Conservation (phyloP, 2,797 vertebrate genomes). For the Poecilia velifera region DNA sequence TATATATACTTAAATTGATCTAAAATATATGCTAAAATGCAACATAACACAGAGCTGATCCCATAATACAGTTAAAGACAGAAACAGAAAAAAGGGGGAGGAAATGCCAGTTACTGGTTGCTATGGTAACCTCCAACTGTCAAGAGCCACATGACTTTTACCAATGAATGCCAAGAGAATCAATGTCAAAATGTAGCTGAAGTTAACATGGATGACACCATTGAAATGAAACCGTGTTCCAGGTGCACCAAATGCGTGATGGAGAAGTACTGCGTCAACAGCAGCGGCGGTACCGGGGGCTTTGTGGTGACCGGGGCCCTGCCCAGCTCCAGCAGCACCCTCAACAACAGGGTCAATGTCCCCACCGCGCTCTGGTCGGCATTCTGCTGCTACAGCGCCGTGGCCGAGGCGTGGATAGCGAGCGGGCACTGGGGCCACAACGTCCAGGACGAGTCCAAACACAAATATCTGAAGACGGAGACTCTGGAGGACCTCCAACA, state of each 20-base stretch:
- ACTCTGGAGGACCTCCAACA: constrained; percentile 13
- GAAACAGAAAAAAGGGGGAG: too few species aligned
- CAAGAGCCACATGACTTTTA: too few species aligned
- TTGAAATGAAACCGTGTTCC: too few species aligned
- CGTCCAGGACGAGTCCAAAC: neutral
- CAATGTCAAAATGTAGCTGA: too few species aligned
- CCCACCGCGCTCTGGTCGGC: constrained; percentile 47
- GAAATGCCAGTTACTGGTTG: too few species aligned
- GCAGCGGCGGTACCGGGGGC: neutral
- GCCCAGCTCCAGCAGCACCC: neutral
- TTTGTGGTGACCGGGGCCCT: constrained; percentile 46
- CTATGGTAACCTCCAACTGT: too few species aligned
- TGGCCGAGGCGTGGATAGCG: neutral
- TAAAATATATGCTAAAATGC: too few species aligned
- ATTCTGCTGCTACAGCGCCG: constrained; percentile 41
- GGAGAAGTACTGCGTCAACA: constrained; percentile 18
- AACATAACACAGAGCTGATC: too few species aligned
- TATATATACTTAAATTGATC: too few species aligned
- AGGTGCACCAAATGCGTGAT: constrained; percentile 14
- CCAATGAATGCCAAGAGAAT: too few species aligned
- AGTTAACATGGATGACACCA: too few species aligned
- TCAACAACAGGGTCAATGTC: constrained; percentile 29
- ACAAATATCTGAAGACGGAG: constrained; percentile 1
- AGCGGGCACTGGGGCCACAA: constrained; percentile 24
- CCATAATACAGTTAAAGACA: too few species aligned